These are phyloP conservation scores for Sardina pilchardus DNA, from an alignment of 2,113 vertebrate genomes.

Conservation along the genomic window DNA sequence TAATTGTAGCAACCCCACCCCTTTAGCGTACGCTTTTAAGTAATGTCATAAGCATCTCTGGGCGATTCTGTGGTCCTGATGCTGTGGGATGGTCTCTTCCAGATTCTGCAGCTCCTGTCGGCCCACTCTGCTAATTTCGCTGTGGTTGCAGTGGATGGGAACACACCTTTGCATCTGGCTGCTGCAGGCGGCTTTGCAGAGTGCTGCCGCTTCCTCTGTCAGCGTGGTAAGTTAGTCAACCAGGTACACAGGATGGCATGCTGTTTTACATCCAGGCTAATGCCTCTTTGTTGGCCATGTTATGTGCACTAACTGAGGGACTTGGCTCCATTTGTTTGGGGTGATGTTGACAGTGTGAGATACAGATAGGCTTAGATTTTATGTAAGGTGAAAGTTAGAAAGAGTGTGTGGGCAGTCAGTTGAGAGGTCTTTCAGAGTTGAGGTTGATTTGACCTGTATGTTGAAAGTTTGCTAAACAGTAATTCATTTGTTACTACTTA, in stretches of 20 bases:
- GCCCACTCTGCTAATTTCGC: slow-evolving; percentile 77
- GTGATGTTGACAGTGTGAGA: neutral
- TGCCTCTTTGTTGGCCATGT: neutral
- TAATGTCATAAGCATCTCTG: neutral
- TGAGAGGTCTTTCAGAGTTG: neutral
- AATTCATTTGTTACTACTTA: neutral
- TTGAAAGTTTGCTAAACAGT: neutral
- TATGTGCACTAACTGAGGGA: neutral
- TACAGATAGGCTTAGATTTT: too few relatives aligned
- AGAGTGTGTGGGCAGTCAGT: too few relatives aligned
- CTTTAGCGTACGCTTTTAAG: too few relatives aligned
- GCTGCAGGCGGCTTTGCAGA: slow-evolving; percentile 76
- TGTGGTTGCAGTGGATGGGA: slow-evolving; percentile 73
- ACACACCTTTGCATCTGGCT: slow-evolving; percentile 79
- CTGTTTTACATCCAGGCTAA: neutral
- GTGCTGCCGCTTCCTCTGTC: slow-evolving; percentile 83
- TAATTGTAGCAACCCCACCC: neutral
- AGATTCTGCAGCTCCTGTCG: slow-evolving; percentile 56
- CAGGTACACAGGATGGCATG: neutral
- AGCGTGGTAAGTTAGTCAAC: slow-evolving; percentile 75
- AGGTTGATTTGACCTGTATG: neutral
- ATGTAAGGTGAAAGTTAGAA: neutral
- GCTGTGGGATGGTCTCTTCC: neutral
- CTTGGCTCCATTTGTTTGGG: neutral
- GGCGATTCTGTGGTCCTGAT: neutral